Conservation (phyloP, 2,797 vertebrate genomes). For the Gadopsis marmoratus region DNA sequence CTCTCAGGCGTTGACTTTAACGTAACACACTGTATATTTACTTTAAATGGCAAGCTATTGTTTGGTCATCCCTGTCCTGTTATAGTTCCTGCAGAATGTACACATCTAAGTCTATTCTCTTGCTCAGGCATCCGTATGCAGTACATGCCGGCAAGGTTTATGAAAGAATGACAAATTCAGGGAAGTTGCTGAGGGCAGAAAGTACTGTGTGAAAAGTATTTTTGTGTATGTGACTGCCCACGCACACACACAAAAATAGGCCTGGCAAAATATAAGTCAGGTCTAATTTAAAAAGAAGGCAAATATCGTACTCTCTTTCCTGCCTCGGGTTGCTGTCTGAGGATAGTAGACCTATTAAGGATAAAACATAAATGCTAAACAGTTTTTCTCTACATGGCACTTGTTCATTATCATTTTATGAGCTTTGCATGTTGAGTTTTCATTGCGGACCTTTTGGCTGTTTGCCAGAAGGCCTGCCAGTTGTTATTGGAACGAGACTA, state of each 20-base stretch:
- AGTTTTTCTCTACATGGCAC: constrained; percentile 25
- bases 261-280: constrained; percentile 19
- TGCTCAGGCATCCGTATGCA: not conserved
- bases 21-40: not conserved
- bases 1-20: constrained; percentile 8
- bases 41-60: not conserved
- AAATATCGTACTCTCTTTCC: not conserved
- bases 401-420: constrained; percentile 30
- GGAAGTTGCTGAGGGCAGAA: constrained; percentile 10
- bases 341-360: not conserved
- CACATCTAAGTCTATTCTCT: constrained; percentile 6
- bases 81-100: not conserved
- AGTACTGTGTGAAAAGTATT: constrained; percentile 14
- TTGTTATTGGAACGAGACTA: constrained; percentile 12
- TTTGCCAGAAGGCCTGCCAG: not conserved
- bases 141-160: not conserved
- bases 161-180: constrained; percentile 16
- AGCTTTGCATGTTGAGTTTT: constrained; percentile 25
- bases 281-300: not conserved
- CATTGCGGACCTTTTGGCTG: constrained; percentile 18
- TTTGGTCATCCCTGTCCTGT: not conserved
- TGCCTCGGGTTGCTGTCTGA: not conserved
- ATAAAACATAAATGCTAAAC: constrained; percentile 21
- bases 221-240: not conserved
- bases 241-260: not conserved